Evolutionary conservation across 2,888 invertebrate species (phyloP).

Genomic region (Chromoteleia sp.): DNA sequence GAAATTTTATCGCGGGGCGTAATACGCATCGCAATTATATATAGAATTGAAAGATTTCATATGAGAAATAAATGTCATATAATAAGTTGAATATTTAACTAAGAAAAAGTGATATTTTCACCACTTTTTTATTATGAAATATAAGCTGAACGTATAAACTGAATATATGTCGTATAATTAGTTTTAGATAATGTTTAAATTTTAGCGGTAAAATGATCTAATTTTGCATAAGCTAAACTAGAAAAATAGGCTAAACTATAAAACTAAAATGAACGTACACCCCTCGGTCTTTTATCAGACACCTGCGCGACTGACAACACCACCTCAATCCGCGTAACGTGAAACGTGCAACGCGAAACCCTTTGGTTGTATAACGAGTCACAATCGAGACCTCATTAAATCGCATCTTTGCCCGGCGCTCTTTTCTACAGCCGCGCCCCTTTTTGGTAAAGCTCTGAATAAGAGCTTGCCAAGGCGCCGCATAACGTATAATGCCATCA

Average conservation of each 20-base stretch:
- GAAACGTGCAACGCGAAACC: not conserved
- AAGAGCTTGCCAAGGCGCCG: conserved; percentile 35
- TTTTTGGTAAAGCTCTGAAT: conserved; percentile 35
- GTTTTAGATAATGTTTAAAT: too few species aligned
- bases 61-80: too few species aligned
- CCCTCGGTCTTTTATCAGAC: not conserved
- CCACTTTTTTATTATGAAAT: too few species aligned
- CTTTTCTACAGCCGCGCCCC: conserved; percentile 36
- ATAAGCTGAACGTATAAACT: too few species aligned
- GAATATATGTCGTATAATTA: too few species aligned
- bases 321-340: not conserved
- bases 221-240: not conserved
- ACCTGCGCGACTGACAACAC: conserved; percentile 1
- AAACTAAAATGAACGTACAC: not conserved
- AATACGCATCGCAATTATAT: too few species aligned
- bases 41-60: too few species aligned
- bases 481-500: conserved; percentile 36
- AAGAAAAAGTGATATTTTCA: too few species aligned
- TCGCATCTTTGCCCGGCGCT: conserved; percentile 43
- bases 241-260: too few species aligned
- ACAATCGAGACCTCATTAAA: conserved; percentile 67
- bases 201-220: too few species aligned
- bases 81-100: too few species aligned
- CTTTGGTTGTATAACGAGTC: conserved; percentile 36
- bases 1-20: too few species aligned